Base-by-base conservation (phyloP, 2,113 vertebrate genomes). In the Xenopus borealis region DNA sequence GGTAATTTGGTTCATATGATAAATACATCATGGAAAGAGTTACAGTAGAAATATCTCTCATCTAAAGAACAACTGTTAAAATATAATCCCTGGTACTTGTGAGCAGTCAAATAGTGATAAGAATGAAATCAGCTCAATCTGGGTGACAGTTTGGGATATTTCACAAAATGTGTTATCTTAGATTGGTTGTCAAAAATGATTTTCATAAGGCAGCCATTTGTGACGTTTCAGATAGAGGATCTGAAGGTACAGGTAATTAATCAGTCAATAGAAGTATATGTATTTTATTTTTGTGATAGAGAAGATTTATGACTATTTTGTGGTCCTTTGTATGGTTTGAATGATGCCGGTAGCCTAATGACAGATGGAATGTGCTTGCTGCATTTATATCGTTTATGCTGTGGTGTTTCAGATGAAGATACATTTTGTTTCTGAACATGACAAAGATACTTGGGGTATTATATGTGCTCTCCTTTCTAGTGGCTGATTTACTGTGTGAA, bases 291-390 rank as follows among this genome's bases (percentile, higher is more conserved):
- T 83, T 80, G 71, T 71, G 46, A 75, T 75, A 20, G 79, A 78
- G 20, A 27, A 81, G 82, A 85, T 82, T 88, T 83, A 85, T 87
- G 72, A 71, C 23, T 79, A 79, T 80, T 80, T 62, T 76, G 84
- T 76, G 61, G 80, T 76, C 57, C 78, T n/a, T n/a, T n/a, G n/a
- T n/a, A n/a, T n/a, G n/a, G n/a, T n/a, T n/a, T n/a, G n/a, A n/a
- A n/a, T 23, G 72, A 78, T 78, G 82, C 78, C 78, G 83, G 75
- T 81, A 83, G 61, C 77, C 76, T 82, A 30, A 3, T 80, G 63
- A 76, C 75, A 83, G 81, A 27, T 69, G 72, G 65, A 63, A 4
- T 83, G 27, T 78, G 74, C 82, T 80, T 40, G 59, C 79, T 62
- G 63, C 77, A 62, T 84, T 84, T 7, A 59, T 78, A 3, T 80